phyloP scores from a whole-genome alignment of 2,113 vertebrate genomes.

The Pachycephala philippinensis region DNA sequence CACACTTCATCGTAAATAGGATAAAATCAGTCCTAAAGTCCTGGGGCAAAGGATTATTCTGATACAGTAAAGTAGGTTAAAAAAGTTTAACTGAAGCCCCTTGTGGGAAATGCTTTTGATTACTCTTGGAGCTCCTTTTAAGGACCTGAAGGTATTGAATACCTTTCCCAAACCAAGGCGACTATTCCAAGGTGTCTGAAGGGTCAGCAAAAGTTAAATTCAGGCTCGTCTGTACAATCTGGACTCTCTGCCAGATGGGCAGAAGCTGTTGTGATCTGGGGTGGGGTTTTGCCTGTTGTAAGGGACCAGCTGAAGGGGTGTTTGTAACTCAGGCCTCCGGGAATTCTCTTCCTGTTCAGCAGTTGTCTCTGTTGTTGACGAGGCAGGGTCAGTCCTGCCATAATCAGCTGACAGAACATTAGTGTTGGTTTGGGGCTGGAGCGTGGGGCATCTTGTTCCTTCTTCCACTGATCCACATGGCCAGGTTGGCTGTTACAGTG shows the following conservation, averaged over 20 bases:
- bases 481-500: not conserved
- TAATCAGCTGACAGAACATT: not conserved
- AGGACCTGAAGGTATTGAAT: not conserved
- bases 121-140: not conserved
- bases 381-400: not conserved
- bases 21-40: not conserved
- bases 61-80: not conserved
- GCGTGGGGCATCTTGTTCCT: not conserved
- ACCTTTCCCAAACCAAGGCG: not conserved
- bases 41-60: not conserved
- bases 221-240: not conserved
- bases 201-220: not conserved
- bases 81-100: not conserved
- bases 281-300: not conserved
- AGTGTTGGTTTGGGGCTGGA: not conserved
- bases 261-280: not conserved
- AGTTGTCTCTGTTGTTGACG: not conserved
- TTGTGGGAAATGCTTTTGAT: not conserved
- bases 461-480: not conserved
- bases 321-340: not conserved
- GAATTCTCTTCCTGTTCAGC: not conserved
- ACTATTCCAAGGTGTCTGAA: not conserved
- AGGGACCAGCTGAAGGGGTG: not conserved
- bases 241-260: not conserved
- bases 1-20: not conserved